These are phyloP conservation scores for Sebastes cheni DNA, from an alignment of 2,797 vertebrate species.

Conservation along the genomic window DNA sequence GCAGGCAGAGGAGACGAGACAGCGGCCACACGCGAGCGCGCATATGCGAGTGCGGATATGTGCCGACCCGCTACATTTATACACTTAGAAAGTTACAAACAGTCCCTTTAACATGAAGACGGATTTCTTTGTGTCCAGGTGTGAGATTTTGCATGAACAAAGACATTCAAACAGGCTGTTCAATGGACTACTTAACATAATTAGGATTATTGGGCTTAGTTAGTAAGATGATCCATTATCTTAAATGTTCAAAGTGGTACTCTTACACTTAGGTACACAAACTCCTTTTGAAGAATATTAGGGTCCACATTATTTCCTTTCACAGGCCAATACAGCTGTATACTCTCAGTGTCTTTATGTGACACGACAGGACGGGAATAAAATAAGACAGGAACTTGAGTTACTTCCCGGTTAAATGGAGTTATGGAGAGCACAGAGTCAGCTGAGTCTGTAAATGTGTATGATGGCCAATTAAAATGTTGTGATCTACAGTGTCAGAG, in stretches of 20 bases:
- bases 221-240: not conserved
- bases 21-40: no score
- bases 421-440: slow-evolving; percentile 14
- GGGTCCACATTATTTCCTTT: not conserved
- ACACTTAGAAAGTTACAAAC: no score
- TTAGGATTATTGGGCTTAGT: not conserved
- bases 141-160: not conserved
- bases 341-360: not conserved
- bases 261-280: not conserved
- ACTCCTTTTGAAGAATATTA: not conserved
- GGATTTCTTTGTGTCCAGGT: not conserved
- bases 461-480: slow-evolving; percentile 53
- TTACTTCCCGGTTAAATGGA: slow-evolving; percentile 11
- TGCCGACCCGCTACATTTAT: no score
- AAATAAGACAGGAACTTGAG: not conserved
- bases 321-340: not conserved
- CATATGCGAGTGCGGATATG: no score
- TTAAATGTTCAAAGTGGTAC: not conserved
- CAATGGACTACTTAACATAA: no score
- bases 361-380: not conserved
- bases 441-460: slow-evolving; percentile 32
- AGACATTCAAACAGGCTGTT: no score
- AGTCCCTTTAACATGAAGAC: not conserved
- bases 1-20: no score
- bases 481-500: slow-evolving; percentile 41